Evolutionary conservation across 1,140 invertebrate species (phyloP), one percentile per base, ranked within the genome.

Genomic region (Atta texana): DNA sequence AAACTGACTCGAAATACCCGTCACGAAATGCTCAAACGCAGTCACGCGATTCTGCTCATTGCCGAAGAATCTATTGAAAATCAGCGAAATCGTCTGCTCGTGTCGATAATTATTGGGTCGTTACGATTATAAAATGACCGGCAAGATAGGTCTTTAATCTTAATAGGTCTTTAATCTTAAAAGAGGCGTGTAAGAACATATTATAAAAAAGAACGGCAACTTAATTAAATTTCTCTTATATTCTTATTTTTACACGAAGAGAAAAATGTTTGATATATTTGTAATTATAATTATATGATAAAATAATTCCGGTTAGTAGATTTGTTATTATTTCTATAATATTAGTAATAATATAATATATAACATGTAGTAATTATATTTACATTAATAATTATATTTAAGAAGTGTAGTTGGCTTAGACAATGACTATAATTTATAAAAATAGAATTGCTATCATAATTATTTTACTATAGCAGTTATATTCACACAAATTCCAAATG

Each of bases 101-200:
- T 18, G 39, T 49, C 55, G 74, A 85, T 85, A 68, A 69, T 90
- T 91, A 91, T 55, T 90, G 57, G 89, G 78, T 88, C 89, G 76
- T 80, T 80, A 34, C 71, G 69, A 88, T 85, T 86, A 31, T 61
- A 66, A 88, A 90, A 86, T 16, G 5, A 24, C 31, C 21, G 4
- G 16, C 24, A 18, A 8, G 8, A 49, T 14, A 59, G 53, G 18
- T 59, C 16, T 28, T 82, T 59, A 59, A 44, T 4, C 3, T 3
- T 14, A 21, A 18, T 21, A 64, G 7, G 34, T 86, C 2, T 44
- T 44, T 44, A 44, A 44, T 44, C 8, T 44, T 44, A 16, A 21
- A 12, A 16, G 34, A 28, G 16, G 2, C 55, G 44, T 3, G 59
- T 57, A 85, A 64, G 28, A 28, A 44, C 1, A 68, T 68, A 49